Evolutionary conservation across 2,888 invertebrate genomes (phyloP).

Genomic region (Neoascia interrupta): DNA sequence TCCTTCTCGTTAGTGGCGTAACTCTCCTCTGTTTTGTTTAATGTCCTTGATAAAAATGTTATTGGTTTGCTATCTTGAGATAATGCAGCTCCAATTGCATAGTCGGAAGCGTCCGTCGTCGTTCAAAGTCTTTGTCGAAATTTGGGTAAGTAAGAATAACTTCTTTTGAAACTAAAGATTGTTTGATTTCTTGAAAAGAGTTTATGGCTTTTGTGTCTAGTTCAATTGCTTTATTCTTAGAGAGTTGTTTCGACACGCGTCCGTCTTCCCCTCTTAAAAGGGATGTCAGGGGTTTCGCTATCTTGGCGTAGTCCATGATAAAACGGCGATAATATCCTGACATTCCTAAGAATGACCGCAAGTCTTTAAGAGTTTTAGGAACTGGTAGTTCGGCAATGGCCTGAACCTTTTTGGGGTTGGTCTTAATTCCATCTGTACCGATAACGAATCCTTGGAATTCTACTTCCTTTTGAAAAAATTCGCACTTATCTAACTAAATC

Average conservation of each 20-base stretch:
- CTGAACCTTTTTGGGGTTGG: constrained; percentile 37
- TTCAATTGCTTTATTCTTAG: constrained; percentile 14
- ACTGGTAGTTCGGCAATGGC: constrained; percentile 27
- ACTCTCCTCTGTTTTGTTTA: constrained; percentile 11
- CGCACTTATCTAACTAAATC: constrained; percentile 30
- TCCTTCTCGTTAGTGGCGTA: constrained; percentile 19
- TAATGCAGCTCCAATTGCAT: constrained; percentile 22
- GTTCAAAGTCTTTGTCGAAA: constrained; percentile 9
- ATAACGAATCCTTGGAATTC: constrained; percentile 10
- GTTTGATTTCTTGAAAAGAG: constrained; percentile 36
- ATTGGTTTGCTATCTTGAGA: constrained; percentile 9
- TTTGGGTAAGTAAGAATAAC: constrained; percentile 6
- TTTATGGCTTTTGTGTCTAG: constrained; percentile 8
- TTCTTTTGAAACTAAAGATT: constrained; percentile 36
- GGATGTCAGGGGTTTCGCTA: constrained; percentile 12
- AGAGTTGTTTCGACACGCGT: constrained; percentile 38
- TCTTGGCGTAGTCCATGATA: constrained; percentile 20
- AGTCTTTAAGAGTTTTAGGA: constrained; percentile 32
- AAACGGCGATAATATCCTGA: constrained; percentile 33
- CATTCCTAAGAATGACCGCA: constrained; percentile 21
- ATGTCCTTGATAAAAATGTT: constrained; percentile 7
- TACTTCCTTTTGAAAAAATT: constrained; percentile 10
- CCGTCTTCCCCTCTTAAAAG: constrained; percentile 33
- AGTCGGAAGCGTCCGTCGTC: constrained; percentile 24
- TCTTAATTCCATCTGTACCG: background rate